Percentiles rank a stretch among this genome's conserved stretches.
These are phyloP conservation scores for Porites evermanni DNA, from an alignment of 92 coral and sea anemone genomes.

Conservation along the genomic window DNA sequence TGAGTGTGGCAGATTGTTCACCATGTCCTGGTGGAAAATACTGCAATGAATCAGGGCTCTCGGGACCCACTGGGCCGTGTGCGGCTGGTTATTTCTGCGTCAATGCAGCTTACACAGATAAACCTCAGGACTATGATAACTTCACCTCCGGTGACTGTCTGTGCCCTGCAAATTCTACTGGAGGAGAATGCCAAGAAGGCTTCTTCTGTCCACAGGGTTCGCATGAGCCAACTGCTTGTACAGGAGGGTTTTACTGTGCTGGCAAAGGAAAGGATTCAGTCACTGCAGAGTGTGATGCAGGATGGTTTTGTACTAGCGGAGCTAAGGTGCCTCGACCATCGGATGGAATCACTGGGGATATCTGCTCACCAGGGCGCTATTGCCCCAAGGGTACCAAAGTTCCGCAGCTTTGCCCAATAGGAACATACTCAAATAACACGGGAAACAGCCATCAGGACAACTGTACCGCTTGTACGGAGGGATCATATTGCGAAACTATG, in stretches of 20 bases:
- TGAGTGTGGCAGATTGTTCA: slow-evolving; percentile 75
- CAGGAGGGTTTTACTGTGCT: slow-evolving; percentile 89
- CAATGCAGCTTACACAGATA: slow-evolving; percentile 84
- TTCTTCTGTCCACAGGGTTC: slow-evolving; percentile 94
- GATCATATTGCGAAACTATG: slow-evolving; percentile 81
- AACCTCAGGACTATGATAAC: slow-evolving; percentile 91
- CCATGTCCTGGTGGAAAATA: slow-evolving; percentile 93
- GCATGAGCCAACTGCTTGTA: slow-evolving; percentile 80
- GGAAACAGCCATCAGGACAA: slow-evolving; percentile 70
- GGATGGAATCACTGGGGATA: slow-evolving; percentile 91
- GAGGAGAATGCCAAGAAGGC: slow-evolving; percentile 98
- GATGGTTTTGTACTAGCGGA: slow-evolving; percentile 89
- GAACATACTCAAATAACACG: slow-evolving; percentile 91
- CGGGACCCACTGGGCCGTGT: slow-evolving; percentile 86
- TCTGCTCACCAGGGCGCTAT: slow-evolving; percentile 89
- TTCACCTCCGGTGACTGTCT: slow-evolving; percentile 96
- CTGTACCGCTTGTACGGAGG: slow-evolving; percentile 77
- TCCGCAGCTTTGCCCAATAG: slow-evolving; percentile 80
- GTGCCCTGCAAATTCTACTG: slow-evolving; percentile 93
- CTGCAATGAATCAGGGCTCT: slow-evolving; percentile 83
- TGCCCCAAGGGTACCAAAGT: slow-evolving; percentile 74
- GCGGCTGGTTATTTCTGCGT: slow-evolving; percentile 95
- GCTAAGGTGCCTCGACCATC: slow-evolving; percentile 79
- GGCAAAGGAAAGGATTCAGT: slow-evolving; percentile 72
- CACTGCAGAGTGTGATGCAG: slow-evolving; percentile 89